Conservation (phyloP, 2,113 vertebrate species). For the Hemicordylus capensis region DNA sequence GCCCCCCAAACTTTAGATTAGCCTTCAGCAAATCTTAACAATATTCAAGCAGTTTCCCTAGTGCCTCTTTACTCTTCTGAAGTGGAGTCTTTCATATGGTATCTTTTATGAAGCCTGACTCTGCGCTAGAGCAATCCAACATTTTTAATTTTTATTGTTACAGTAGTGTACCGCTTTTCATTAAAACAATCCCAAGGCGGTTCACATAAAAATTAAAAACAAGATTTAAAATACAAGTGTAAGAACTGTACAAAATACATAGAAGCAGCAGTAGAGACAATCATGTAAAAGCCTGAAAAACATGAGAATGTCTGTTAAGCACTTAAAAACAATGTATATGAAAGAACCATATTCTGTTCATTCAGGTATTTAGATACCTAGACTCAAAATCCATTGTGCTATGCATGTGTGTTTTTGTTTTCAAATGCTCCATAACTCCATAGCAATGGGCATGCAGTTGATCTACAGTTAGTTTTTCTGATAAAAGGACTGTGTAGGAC, state of each 20-base stretch:
- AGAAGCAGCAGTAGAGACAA: too few relatives aligned
- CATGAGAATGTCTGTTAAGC: neutral
- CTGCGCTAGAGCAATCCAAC: neutral
- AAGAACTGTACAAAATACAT: too few relatives aligned
- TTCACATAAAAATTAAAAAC: too few relatives aligned
- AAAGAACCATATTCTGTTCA: neutral
- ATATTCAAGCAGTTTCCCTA: neutral
- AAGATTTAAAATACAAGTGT: too few relatives aligned
- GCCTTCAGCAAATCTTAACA: neutral
- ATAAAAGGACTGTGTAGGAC: neutral
- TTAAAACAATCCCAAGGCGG: too few relatives aligned
- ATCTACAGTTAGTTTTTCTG: neutral
- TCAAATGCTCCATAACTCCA: too few relatives aligned
- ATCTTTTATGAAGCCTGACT: neutral
- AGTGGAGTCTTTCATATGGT: neutral
- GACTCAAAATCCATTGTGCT: neutral
- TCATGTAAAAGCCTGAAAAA: too few relatives aligned
- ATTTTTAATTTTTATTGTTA: too few relatives aligned
- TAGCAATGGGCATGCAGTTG: neutral
- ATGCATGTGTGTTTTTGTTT: neutral
- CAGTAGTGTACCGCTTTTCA: too few relatives aligned
- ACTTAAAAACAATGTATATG: neutral
- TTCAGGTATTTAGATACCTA: neutral
- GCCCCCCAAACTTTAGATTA: fast-evolving
- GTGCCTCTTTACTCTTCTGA: neutral